Base-by-base conservation (phyloP, 1,140 invertebrate species). In the Chlorops oryzae region DNA sequence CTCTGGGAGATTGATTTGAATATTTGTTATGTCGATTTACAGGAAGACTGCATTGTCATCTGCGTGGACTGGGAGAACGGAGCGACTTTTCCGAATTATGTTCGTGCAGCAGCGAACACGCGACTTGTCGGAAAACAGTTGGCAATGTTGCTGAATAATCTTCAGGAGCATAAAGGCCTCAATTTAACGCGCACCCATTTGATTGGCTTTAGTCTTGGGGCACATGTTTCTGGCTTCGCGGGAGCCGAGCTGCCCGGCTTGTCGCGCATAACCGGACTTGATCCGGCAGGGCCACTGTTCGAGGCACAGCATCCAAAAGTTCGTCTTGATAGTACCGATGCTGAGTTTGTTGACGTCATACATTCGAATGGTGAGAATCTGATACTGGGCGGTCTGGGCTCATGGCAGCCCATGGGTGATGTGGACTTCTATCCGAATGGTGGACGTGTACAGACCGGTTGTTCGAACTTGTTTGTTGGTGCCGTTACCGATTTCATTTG, bases 11-110 rank as follows among this genome's bases (percentile, higher is more conserved):
- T 21, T 22, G 22, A 45, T 15, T 41, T 46, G 12, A 52, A 18
- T 18, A 5, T n/a, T 15, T 1, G 23, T 25, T 20, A 28, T 52
- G 48, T 54, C 50, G 18, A 20, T 51, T 72, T 74, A 12, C 69
- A 92, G 90, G 87, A 87, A 74, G 85, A 92, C 60, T 84, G 86
- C 54, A 93, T 93, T 65, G 84, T 93, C 0, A 86, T 98, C 22
- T 91, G 91, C 61, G 91, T 98, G 3, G 91, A 96, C 67, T 97
- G 94, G 93, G 88, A 90, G 55, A 85, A 85, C 21, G 94, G 94
- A 1, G 90, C 92, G 3, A 81, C 83, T 0, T 82, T 95, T 58
- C 93, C 93, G 0, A 94, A 94, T 67, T 98, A 98, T 65, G 86
- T 94, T 0, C 78, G 92, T 56, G 93, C 93, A 0, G 89, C 91